Evolutionary conservation across 2,888 invertebrate species (phyloP), one percentile per base, ranked within the genome.

Genomic region (Allygus modestus): DNA sequence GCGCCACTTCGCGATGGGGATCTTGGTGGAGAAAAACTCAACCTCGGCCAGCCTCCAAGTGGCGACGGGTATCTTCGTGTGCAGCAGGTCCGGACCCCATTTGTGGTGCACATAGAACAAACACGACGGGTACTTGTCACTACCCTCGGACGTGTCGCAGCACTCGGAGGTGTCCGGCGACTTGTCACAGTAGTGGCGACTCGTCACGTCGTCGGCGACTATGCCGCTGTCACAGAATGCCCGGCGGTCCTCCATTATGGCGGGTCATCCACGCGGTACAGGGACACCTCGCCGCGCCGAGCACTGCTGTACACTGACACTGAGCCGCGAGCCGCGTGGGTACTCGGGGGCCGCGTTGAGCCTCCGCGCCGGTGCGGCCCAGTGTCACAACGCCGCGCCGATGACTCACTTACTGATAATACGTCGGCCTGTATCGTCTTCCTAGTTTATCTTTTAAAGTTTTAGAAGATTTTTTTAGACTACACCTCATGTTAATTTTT

Each of bases 1-100:
- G 11, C 79, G 79, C 79, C 79, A 79, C 58, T 79, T 79, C 20
- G 79, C 79, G n/a, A 79, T 79, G 58, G 79, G 79, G 23, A 79
- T 79, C 33, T 17, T 79, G 33, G 79, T 79, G 33, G 79, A 54
- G 79, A 79, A 58, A 37, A 79, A 79, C 79, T 79, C 79, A 2
- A 79, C n/a, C 58, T 79, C 79, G 79, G 79, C 79, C 28, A 54
- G 58, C 33, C 79, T 54, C 79, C 79, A 79, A 1, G 79, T 33
- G 33, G 79, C 79, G 12, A 79, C 17, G 58, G 79, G 79, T 28
- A 79, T 79, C 79, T 37, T 79, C n/a, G 79, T 79, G 20, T 7
- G 20, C 9, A 17, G 37, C 54, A 58, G 33, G n/a, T 1, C 31
- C 4, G 31, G 58, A 12, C 12, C n/a, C 73, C 73, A 51, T 2